phyloP scores from a whole-genome alignment of 2,888 invertebrate species.

The Pseudococcus viburni region DNA sequence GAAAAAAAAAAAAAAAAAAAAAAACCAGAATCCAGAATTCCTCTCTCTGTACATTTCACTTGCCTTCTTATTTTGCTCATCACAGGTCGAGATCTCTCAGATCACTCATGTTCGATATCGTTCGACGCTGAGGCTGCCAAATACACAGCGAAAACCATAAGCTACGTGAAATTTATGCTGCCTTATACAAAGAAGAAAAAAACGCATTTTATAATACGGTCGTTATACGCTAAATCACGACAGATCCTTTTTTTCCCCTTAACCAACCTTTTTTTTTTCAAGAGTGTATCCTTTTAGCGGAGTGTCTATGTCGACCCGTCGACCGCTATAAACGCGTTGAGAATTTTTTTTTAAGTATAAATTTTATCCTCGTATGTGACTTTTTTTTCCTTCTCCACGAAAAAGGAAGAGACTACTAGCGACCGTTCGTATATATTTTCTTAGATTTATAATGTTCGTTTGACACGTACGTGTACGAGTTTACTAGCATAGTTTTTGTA shows the following conservation, averaged over 20 bases:
- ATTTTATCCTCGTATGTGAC: conserved; percentile 24
- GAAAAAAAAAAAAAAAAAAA: neutral
- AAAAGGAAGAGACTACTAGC: neutral
- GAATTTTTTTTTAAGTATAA: conserved; percentile 26
- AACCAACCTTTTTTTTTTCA: neutral
- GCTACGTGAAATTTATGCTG: conserved; percentile 3
- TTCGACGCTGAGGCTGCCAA: neutral
- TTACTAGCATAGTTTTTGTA: conserved; percentile 16
- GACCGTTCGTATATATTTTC: neutral
- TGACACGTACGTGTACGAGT: conserved; percentile 24
- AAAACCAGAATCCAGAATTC: too few species aligned
- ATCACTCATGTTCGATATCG: neutral
- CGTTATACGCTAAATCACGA: conserved; percentile 32
- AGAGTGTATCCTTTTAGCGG: neutral
- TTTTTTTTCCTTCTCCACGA: neutral
- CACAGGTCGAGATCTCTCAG: too few species aligned
- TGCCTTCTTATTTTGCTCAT: too few species aligned
- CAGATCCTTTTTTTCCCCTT: neutral
- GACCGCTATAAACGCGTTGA: conserved; percentile 5
- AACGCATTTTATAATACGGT: conserved; percentile 9
- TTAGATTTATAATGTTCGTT: conserved; percentile 44
- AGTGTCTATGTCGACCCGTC: neutral
- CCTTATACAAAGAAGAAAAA: neutral
- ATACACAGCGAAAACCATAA: neutral
- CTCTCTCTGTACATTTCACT: neutral